Evolutionary conservation across 2,888 invertebrate species (phyloP).

Genomic region (Pimpla rufipes): DNA sequence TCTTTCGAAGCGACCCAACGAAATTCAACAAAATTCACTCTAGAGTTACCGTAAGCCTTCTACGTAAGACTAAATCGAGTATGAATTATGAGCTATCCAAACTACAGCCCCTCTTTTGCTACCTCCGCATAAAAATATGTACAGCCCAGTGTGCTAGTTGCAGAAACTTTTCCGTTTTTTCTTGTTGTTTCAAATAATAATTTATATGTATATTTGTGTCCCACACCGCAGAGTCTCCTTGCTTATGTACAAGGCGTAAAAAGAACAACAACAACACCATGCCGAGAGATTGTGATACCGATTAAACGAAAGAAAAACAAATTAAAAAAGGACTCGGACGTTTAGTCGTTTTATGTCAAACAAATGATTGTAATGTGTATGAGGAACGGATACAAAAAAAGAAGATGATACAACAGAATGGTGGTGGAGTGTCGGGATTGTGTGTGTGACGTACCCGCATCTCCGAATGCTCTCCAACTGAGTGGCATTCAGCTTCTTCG

Average conservation of each 20-base stretch:
- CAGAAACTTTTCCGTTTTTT: neutral
- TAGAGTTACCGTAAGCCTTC: slow-evolving; percentile 55
- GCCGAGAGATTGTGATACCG: slow-evolving; percentile 58
- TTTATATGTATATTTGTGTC: slow-evolving; percentile 36
- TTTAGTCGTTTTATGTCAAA: slow-evolving; percentile 64
- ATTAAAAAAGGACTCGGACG: slow-evolving; percentile 25
- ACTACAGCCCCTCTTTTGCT: slow-evolving; percentile 49
- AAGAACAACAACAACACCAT: slow-evolving; percentile 59
- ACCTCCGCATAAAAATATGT: slow-evolving; percentile 42
- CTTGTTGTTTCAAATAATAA: neutral
- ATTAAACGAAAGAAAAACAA: slow-evolving; percentile 42
- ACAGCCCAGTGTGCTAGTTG: slow-evolving; percentile 47
- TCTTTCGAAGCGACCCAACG: slow-evolving; percentile 2
- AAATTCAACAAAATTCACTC: slow-evolving; percentile 36
- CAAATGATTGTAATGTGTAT: slow-evolving; percentile 20
- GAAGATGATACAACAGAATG: slow-evolving; percentile 37
- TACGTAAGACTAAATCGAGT: slow-evolving; percentile 43
- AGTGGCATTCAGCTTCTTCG: slow-evolving; percentile 92
- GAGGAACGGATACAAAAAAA: slow-evolving; percentile 20
- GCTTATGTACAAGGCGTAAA: slow-evolving; percentile 42
- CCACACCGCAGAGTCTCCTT: slow-evolving; percentile 55
- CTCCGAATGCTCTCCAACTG: slow-evolving; percentile 92
- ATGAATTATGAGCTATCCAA: slow-evolving; percentile 38
- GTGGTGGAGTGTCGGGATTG: slow-evolving; percentile 76
- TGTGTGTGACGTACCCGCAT: slow-evolving; percentile 89